These are phyloP conservation scores for Cacoxenus indagator DNA, from an alignment of 2,888 invertebrate species.

Conservation along the genomic window DNA sequence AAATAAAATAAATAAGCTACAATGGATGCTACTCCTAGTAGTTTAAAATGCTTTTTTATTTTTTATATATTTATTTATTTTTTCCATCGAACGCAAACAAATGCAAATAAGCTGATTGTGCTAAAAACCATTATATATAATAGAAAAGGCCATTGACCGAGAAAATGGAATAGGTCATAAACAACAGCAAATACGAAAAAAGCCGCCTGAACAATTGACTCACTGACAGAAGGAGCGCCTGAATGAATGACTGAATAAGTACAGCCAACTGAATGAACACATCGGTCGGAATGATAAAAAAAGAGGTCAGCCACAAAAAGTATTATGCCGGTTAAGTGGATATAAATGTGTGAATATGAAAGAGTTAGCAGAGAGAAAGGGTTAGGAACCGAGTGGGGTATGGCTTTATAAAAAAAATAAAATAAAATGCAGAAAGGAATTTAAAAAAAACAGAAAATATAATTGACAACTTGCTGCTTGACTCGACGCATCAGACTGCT, in stretches of 20 bases:
- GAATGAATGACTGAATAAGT: not conserved
- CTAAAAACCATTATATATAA: too few species aligned
- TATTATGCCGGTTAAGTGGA: not conserved
- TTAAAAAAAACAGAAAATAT: conserved; percentile 4
- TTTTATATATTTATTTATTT: not conserved
- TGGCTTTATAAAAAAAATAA: conserved; percentile 8
- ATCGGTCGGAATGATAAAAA: too few species aligned
- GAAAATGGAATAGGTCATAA: not conserved
- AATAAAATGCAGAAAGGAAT: too few species aligned
- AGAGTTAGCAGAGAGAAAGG: too few species aligned
- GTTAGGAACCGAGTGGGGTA: too few species aligned
- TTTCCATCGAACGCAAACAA: not conserved
- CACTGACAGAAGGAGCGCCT: not conserved
- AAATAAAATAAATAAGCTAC: not conserved
- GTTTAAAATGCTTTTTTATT: not conserved
- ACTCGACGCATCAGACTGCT: not conserved
- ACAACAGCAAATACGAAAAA: not conserved
- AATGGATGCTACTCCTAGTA: not conserved
- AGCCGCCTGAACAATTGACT: conserved; percentile 15
- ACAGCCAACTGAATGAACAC: not conserved
- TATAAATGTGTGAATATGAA: not conserved
- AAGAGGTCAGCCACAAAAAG: not conserved
- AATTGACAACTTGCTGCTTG: conserved; percentile 25
- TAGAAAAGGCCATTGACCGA: too few species aligned
- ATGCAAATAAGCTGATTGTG: too few species aligned